These are phyloP conservation scores for Pachycephus smyrnensis DNA, from an alignment of 2,888 invertebrate genomes.

Conservation along the genomic window DNA sequence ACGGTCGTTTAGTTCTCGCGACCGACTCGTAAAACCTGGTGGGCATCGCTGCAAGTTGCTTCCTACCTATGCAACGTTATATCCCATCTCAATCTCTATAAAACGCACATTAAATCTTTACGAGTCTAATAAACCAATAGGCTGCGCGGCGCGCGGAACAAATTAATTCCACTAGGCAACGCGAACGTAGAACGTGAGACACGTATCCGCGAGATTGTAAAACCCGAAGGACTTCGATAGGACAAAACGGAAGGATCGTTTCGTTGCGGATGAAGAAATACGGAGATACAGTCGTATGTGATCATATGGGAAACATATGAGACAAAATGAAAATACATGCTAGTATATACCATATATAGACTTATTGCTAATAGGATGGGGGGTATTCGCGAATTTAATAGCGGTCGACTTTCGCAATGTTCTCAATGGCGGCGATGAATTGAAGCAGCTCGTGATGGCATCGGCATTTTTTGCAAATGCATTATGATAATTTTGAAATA, in stretches of 20 bases:
- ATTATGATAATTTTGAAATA: slow-evolving; percentile 65
- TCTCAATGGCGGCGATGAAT: not conserved
- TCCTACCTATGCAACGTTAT: slow-evolving; percentile 15
- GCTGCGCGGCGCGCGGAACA: slow-evolving; percentile 28
- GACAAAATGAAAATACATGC: not conserved
- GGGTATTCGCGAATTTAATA: not conserved
- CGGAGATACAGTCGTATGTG: not conserved
- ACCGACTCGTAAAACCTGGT: slow-evolving; percentile 35
- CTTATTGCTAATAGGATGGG: not conserved
- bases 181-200: not conserved
- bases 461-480: slow-evolving; percentile 59
- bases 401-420: not conserved
- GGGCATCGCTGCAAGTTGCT: not conserved
- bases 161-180: slow-evolving; percentile 38
- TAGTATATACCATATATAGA: too few species aligned
- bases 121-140: slow-evolving; percentile 41
- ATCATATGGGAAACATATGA: not conserved
- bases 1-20: slow-evolving; percentile 35
- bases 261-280: not conserved
- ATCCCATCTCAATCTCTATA: slow-evolving; percentile 35
- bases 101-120: slow-evolving; percentile 37
- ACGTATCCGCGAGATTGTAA: not conserved
- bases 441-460: slow-evolving; percentile 36
- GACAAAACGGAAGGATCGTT: not conserved
- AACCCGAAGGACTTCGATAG: not conserved